Evolutionary conservation across 2,888 invertebrate genomes (phyloP).

Genomic region (Petrolisthes manimaculis): DNA sequence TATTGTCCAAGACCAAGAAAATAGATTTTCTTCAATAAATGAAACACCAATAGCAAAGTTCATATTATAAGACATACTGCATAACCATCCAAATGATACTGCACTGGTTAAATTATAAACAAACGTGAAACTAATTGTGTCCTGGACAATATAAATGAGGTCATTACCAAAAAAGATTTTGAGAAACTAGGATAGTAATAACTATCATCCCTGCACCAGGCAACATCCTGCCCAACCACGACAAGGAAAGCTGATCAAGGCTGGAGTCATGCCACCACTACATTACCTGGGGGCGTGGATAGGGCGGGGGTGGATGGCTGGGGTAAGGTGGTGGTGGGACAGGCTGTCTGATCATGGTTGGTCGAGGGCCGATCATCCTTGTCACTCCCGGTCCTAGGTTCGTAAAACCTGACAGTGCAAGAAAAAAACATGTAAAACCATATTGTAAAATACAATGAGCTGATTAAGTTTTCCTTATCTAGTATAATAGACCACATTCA

Average conservation of each 20-base stretch:
- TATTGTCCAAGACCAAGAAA: slow-evolving; percentile 13
- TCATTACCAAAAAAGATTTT: neutral
- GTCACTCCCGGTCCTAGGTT: slow-evolving; percentile 31
- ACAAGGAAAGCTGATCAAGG: slow-evolving; percentile 43
- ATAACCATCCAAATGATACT: too few species aligned
- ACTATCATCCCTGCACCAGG: slow-evolving; percentile 50
- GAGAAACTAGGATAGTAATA: neutral
- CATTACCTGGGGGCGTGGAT: slow-evolving; percentile 59
- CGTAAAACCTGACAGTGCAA: slow-evolving; percentile 35
- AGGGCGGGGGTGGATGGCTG: slow-evolving; percentile 71
- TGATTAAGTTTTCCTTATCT: too few species aligned
- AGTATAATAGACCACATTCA: too few species aligned
- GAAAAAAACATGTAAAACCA: too few species aligned
- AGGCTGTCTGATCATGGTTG: slow-evolving; percentile 47
- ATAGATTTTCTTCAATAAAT: neutral
- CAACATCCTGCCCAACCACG: slow-evolving; percentile 52
- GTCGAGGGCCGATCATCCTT: slow-evolving; percentile 40
- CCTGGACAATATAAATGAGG: slow-evolving; percentile 12
- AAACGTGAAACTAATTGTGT: neutral
- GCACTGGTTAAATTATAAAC: too few species aligned
- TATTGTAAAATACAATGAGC: too few species aligned
- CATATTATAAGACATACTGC: too few species aligned
- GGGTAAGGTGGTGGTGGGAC: slow-evolving; percentile 67
- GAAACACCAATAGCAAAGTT: too few species aligned
- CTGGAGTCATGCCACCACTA: slow-evolving; percentile 27